phyloP scores from a whole-genome alignment of 2,888 invertebrate genomes.

The Abrostola tripartita region DNA sequence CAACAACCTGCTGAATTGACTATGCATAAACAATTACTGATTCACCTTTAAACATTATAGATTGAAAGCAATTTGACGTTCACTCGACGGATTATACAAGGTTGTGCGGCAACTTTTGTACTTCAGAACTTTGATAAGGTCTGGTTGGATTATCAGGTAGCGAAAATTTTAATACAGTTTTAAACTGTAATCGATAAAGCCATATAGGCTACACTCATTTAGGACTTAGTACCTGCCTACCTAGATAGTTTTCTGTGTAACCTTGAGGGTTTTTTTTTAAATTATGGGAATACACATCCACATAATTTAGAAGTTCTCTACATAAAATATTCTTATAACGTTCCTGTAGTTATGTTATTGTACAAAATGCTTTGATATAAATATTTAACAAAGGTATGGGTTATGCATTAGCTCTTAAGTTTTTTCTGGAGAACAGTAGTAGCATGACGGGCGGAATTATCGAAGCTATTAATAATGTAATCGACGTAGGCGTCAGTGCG shows the following conservation, averaged over 20 bases:
- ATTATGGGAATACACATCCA: no score
- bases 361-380: constrained; percentile 15
- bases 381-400: constrained; percentile 14
- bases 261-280: no score
- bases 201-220: no score
- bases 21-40: constrained; percentile 71
- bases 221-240: no score
- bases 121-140: no score
- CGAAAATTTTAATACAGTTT: no score
- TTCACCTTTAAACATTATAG: constrained; percentile 55
- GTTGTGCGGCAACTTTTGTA: constrained; percentile 30
- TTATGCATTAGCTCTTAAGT: constrained; percentile 54
- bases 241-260: no score
- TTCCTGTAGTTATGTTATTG: no score
- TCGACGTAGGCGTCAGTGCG: constrained; percentile 74
- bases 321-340: no score
- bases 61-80: constrained; percentile 52
- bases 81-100: constrained; percentile 35
- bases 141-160: no score
- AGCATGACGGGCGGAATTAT: constrained; percentile 78
- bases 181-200: no score
- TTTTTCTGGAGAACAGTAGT: constrained; percentile 60
- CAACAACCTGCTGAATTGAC: constrained; percentile 66
- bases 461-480: constrained; percentile 82
- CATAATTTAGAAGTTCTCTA: no score